Conservation (phyloP, 2,888 invertebrate genomes). For the Lasioglossum calceatum region DNA sequence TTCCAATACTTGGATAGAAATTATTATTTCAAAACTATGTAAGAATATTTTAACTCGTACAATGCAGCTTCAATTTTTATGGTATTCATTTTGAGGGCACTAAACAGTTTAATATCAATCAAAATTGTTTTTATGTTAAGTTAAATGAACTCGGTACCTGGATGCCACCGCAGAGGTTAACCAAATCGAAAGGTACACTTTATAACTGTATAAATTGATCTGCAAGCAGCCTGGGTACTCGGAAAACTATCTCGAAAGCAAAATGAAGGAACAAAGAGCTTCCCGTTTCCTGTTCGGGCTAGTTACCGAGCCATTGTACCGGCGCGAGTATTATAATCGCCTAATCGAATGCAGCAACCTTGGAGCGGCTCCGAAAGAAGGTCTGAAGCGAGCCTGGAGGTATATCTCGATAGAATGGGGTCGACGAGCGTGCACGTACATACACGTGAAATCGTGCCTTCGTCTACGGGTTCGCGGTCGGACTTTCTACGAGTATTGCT, state of each 20-base stretch:
- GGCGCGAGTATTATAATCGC: constrained; percentile 18
- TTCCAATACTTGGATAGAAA: too few relatives aligned
- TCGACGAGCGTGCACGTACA: constrained; percentile 25
- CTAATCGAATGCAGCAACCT: constrained; percentile 51
- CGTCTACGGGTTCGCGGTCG: constrained; percentile 4
- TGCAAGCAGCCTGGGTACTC: background rate
- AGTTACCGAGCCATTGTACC: background rate
- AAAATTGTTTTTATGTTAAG: too few relatives aligned
- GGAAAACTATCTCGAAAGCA: constrained; percentile 1
- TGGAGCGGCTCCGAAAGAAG: constrained; percentile 48
- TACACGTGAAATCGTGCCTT: constrained; percentile 44
- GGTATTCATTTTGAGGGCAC: background rate
- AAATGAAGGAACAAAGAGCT: constrained; percentile 11
- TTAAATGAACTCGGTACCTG: background rate
- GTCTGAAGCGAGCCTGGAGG: constrained; percentile 35
- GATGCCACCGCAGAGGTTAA: background rate
- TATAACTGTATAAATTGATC: background rate
- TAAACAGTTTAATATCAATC: background rate
- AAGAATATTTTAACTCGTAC: too few relatives aligned
- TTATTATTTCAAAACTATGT: too few relatives aligned
- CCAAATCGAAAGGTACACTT: background rate
- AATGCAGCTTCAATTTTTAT: background rate
- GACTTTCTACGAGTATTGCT: constrained; percentile 39
- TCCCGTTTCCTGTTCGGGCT: constrained; percentile 9
- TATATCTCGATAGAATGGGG: constrained; percentile 43